A percentile compares a stretch with the other conserved stretches of the same genome.
Evolutionary conservation across 2,888 invertebrate genomes (phyloP).

Genomic region (Patella ulyssiponensis): DNA sequence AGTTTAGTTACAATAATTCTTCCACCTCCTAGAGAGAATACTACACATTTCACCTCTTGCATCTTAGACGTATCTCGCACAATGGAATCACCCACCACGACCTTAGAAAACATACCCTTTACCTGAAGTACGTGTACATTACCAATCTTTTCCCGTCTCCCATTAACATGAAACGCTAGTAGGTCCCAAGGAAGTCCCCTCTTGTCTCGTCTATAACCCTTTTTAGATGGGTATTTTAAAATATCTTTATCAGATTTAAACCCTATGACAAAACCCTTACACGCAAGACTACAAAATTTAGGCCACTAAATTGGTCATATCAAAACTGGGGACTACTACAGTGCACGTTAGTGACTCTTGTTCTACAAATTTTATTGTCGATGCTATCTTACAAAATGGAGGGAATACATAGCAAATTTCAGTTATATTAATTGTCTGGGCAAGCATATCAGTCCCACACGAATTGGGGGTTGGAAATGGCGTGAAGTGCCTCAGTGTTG

Average conservation of each 20-base stretch:
- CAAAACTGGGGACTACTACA: not conserved
- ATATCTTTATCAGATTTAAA: not conserved
- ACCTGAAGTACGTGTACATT: not conserved
- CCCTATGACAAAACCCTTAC: not conserved
- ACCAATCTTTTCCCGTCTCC: not conserved
- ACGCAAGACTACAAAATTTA: not conserved
- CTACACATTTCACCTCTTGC: not conserved
- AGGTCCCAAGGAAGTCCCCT: not conserved
- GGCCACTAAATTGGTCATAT: not conserved
- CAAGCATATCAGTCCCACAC: not conserved
- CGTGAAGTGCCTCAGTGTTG: not conserved
- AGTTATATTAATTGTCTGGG: not conserved
- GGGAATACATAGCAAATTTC: not conserved
- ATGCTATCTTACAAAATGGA: not conserved
- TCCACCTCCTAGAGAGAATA: not conserved
- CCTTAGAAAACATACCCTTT: not conserved
- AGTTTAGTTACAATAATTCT: no score
- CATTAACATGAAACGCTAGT: not conserved
- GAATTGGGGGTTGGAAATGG: not conserved
- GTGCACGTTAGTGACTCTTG: not conserved
- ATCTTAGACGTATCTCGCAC: not conserved
- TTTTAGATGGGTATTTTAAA: not conserved
- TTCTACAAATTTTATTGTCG: not conserved
- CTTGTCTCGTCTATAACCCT: not conserved
- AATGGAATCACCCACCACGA: slow-evolving; percentile 4